These are phyloP conservation scores for Argyrosomus japonicus DNA, from an alignment of 2,113 vertebrate species.

Conservation along the genomic window DNA sequence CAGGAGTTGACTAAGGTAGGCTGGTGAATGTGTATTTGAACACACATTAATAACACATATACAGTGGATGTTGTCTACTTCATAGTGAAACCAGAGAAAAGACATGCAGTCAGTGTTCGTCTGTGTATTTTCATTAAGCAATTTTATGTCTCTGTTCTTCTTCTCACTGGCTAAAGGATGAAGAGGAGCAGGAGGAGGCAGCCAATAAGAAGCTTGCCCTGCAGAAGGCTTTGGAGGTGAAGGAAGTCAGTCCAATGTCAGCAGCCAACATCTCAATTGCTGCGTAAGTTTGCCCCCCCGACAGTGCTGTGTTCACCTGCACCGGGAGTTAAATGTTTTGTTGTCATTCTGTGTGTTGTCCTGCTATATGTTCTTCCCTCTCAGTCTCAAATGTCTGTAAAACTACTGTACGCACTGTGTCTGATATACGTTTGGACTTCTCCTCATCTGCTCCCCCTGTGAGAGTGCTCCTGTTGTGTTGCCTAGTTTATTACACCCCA, in stretches of 20 bases:
- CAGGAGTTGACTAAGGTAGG: conserved; percentile 97
- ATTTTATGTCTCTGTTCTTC: neutral
- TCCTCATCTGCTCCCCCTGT: conserved; percentile 12
- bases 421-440: conserved; percentile 13
- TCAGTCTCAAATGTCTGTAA: conserved; percentile 16
- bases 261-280: conserved; percentile 96
- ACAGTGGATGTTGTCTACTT: neutral
- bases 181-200: conserved; percentile 97
- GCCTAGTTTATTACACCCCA: neutral
- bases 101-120: too few relatives aligned
- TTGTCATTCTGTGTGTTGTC: conserved; percentile 6
- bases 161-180: conserved; percentile 85
- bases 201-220: conserved; percentile 97
- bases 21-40: neutral
- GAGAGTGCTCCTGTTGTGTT: conserved; percentile 21
- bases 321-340: neutral
- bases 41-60: too few relatives aligned
- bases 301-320: conserved; percentile 3
- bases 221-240: conserved; percentile 97
- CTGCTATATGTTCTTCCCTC: neutral
- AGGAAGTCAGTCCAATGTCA: conserved; percentile 97
- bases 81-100: neutral
- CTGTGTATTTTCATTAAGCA: too few relatives aligned
- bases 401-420: neutral
- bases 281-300: conserved; percentile 88